Base-by-base conservation (phyloP, 1,140 invertebrate genomes). In the Lutraria rhynchaena region DNA sequence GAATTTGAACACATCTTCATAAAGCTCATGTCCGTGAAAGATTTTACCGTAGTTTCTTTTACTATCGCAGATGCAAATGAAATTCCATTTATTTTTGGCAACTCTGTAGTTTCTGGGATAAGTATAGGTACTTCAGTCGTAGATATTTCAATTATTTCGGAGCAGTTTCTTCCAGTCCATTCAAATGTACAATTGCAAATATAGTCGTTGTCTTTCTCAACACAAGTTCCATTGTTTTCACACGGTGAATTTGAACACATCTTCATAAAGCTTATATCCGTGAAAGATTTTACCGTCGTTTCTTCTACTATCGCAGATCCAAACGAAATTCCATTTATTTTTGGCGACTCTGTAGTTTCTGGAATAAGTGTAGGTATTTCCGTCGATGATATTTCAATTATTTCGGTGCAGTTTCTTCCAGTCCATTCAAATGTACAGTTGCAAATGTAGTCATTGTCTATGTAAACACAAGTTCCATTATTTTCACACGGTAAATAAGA, bases 1-100 rank as follows among this genome's bases (percentile, higher is more conserved):
- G 92, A 87, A 91, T 96, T 95, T 53, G 29, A 29, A 65, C 88
- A 88, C n/a, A n/a, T n/a, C n/a, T n/a, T n/a, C n/a, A n/a, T n/a
- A n/a, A n/a, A n/a, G n/a, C n/a, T n/a, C n/a, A 35, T 87, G 83
- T 37, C 87, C 69, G 31, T 84, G 81, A 37, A 85, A 44, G 13
- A 27, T 74, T 60, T 63, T 49, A 60, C 83, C 74, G 27, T 77
- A 65, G 24, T 33, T 33, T 35, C 83, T 81, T 27, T 37, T 46
- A 44, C 58, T 81, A 15, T 77, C 83, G 0, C 9, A 1, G 3
- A 24, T 29, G 24, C 83, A 84, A 24, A 31, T 37, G 31, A 77
- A 84, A 15, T 17, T 51, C 44, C 33, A 75, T 3, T 49, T 35
- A 2, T 70, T 37, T 17, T 22, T n/a, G 0, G n/a, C 17, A 60